Base-by-base conservation (phyloP, 2,888 invertebrate genomes). In the Seira ritae region DNA sequence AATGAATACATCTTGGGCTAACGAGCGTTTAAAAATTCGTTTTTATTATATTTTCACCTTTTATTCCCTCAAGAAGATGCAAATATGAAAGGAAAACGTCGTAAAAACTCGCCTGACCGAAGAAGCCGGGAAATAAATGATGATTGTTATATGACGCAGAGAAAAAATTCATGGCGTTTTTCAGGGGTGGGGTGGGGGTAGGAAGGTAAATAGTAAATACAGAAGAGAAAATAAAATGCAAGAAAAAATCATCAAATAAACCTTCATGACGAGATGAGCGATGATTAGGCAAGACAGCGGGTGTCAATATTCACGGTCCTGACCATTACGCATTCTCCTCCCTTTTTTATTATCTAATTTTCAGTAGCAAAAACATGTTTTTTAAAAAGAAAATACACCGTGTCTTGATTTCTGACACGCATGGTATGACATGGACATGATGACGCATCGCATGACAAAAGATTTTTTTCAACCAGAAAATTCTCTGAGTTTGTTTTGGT, bases 281-380 rank as follows among this genome's bases (percentile, higher is more conserved):
- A 76, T 84, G 84, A 84, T 84, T 80, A 80, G 70, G 84, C 66
- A 72, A 84, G 80, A 67, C 84, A 80, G 84, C 84, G 78, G 84
- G 84, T 75, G 84, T 76, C 71, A 74, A 80, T 84, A 72, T 67
- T 31, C 37, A n/a, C n/a, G n/a, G n/a, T n/a, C 72, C 50, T 81
- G 71, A 75, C 70, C 75, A 75, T 81, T 31, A 74, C 74, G 68
- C 42, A n/a, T 15, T 8, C 68, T 37, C 17, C n/a, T n/a, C n/a
- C n/a, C n/a, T n/a, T 68, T 68, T 37, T 68, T 68, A 68, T 19
- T n/a, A 23, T 24, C 66, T 10, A 22, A 66, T 66, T n/a, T 22
- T 20, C 12, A 66, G 22, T 66, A 20, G 66, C 23, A 23, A 4
- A 19, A 12, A 22, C 20, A 8, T 23, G 24, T 62, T 22, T 23